Conservation (phyloP, 2,113 vertebrate genomes). For the Lepisosteus osseus region DNA sequence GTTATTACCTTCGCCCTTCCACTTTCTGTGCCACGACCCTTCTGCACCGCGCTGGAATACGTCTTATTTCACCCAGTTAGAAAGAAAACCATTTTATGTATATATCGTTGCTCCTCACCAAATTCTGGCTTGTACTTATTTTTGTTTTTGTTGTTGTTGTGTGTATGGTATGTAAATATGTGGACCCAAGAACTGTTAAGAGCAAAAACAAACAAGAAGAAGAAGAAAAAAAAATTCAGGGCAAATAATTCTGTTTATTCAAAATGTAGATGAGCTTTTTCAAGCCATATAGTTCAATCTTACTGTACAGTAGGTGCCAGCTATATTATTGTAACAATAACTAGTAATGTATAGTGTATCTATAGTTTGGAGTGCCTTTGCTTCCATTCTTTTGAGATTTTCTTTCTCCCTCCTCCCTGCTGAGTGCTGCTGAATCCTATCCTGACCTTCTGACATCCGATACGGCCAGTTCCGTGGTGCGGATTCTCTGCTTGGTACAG, state of each 20-base stretch:
- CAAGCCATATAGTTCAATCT: conserved; percentile 98
- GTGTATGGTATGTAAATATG: conserved; percentile 87
- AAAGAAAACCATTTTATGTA: conserved; percentile 53
- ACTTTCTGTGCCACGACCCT: background rate
- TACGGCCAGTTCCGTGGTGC: background rate
- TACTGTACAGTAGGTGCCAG: conserved; percentile 95
- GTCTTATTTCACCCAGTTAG: conserved; percentile 42
- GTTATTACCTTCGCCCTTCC: too few species aligned
- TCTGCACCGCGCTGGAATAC: conserved; percentile 42
- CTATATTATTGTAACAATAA: conserved; percentile 98
- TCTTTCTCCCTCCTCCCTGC: conserved; percentile 30
- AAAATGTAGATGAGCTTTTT: conserved; percentile 96
- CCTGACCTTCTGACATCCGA: conserved; percentile 18
- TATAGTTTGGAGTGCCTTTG: conserved; percentile 99
- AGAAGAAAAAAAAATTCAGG: conserved; percentile 77
- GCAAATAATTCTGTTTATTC: conserved; percentile 88
- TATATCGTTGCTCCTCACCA: conserved; percentile 91
- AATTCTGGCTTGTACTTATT: conserved; percentile 87
- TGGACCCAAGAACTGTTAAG: conserved; percentile 98
- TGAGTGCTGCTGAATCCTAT: conserved; percentile 67
- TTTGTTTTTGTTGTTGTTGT: conserved; percentile 64
- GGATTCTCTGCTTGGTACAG: too few species aligned
- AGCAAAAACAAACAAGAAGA: conserved; percentile 89
- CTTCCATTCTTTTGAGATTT: conserved; percentile 81
- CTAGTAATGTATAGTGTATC: conserved; percentile 99